Evolutionary conservation across 2,113 vertebrate species (phyloP), one percentile per base, ranked within the genome.

Genomic region (Ochotona princeps): DNA sequence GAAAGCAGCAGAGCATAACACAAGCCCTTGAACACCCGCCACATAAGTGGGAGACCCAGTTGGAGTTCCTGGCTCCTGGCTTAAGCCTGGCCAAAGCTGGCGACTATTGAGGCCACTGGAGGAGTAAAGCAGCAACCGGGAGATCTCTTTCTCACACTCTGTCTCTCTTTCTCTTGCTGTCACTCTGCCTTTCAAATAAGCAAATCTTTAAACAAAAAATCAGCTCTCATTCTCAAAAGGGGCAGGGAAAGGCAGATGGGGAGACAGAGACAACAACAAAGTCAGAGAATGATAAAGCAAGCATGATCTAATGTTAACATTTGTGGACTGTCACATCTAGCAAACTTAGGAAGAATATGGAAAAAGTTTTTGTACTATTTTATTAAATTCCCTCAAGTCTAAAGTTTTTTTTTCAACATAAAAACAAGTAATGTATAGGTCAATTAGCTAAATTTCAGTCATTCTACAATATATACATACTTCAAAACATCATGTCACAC

Each of bases 391-490:
- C 8, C 28, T 89, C 75, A 87, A 79, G 65, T 73, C 72, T 81
- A 23, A 91, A 85, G 28, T 84, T 78, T 70, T 78, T 78, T 44
- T 44, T 60, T 88, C 35, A 32, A 86, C 86, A 51, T 80, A 69
- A 57, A 92, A 75, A 66, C 49, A 91, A 25, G 54, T 18, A 63
- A 63, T 35, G 5, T 12, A 80, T 38, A 38, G 49, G 67, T 11
- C 51, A 70, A 73, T 80, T 72, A 49, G 30, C 30, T 78, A 32
- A 2, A 28, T 5, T 86, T 35, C 38, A 65, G 25, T 57, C 26
- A 20, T 72, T 92, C n/a, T 20, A 80, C 38, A 63, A 47, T 38
- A 25, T 32, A 26, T 9, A n/a, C 54, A 38, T n/a, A 79, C 51
- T 86, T 92, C 54, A 65, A 92, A 87, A 73, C 4, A 63, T 63